Evolutionary conservation across 2,113 vertebrate genomes (phyloP).

Genomic region (Suncus etruscus): DNA sequence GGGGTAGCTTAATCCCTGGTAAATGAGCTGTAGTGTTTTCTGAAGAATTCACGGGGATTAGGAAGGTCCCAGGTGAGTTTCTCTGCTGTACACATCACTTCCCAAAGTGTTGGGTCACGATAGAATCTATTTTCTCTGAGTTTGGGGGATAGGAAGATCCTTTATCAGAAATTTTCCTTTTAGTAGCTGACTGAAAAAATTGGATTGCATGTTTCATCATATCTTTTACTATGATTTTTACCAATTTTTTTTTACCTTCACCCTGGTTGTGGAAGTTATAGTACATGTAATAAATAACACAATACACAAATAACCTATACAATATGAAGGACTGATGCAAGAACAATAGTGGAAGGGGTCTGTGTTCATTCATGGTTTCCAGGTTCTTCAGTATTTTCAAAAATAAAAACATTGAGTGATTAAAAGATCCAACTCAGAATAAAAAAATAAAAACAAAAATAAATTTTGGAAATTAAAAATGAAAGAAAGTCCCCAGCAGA

Average conservation of each 20-base stretch:
- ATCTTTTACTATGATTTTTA: neutral
- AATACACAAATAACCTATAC: too few species aligned
- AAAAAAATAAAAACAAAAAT: too few species aligned
- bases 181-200: conserved; percentile 30
- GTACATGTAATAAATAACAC: too few species aligned
- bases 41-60: neutral
- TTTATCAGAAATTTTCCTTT: conserved; percentile 26
- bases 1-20: neutral
- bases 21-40: neutral
- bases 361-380: too few species aligned
- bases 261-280: conserved; percentile 1
- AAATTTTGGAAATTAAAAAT: too few species aligned
- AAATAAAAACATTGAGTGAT: too few species aligned
- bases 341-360: too few species aligned
- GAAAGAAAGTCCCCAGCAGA: too few species aligned
- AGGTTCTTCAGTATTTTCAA: too few species aligned
- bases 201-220: neutral
- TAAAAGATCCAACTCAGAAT: too few species aligned
- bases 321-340: too few species aligned
- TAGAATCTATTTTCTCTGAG: neutral
- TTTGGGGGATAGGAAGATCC: neutral
- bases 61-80: neutral
- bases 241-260: neutral
- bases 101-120: neutral
- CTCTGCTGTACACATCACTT: neutral